A percentile compares a stretch with the other conserved stretches of the same genome.
These are phyloP conservation scores for Natrix natrix DNA, from an alignment of 2,797 vertebrate species.

Conservation along the genomic window DNA sequence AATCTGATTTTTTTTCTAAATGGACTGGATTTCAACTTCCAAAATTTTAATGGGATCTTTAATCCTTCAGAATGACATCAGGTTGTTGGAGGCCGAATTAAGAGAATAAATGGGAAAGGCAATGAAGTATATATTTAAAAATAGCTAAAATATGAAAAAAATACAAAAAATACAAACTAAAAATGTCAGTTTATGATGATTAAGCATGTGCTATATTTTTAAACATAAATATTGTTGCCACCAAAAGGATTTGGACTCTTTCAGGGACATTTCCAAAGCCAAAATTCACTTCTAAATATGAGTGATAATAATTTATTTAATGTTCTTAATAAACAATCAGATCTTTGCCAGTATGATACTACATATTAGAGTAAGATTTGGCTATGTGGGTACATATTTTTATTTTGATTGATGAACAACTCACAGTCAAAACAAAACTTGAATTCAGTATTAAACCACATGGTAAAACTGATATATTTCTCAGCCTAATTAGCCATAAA, in stretches of 20 bases:
- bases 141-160: neutral
- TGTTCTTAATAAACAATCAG: neutral
- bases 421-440: neutral
- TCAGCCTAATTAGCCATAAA: neutral
- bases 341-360: neutral
- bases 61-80: neutral
- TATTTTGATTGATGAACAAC: neutral
- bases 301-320: neutral
- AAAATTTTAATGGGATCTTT: neutral
- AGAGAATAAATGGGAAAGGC: neutral
- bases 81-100: neutral
- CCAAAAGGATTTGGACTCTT: neutral
- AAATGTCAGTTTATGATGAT: neutral
- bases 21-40: neutral
- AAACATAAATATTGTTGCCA: neutral
- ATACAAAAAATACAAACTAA: neutral
- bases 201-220: neutral
- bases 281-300: neutral
- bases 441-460: neutral
- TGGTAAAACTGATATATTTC: neutral
- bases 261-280: neutral
- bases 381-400: neutral
- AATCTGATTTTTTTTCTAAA: neutral
- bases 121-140: neutral
- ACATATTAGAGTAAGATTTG: neutral